Conservation (phyloP, 2,113 vertebrate genomes). For the Pseudonaja textilis region DNA sequence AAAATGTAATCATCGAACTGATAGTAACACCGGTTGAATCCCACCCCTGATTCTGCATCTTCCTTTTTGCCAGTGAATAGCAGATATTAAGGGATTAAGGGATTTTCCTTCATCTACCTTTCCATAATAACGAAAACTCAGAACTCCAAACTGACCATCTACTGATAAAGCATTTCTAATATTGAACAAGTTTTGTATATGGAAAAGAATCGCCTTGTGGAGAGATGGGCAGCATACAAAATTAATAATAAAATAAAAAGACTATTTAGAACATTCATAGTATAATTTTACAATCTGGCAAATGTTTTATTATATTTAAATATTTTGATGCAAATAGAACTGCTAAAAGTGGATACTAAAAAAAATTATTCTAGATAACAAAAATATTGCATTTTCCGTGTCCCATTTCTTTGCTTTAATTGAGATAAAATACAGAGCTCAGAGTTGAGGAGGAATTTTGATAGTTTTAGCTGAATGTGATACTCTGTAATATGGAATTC, state of each 20-base stretch:
- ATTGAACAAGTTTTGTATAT: neutral
- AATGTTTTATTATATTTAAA: neutral
- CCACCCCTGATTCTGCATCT: neutral
- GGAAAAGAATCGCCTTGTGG: neutral
- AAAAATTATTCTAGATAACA: neutral
- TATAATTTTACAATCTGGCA: neutral
- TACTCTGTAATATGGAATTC: neutral
- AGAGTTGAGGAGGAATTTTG: neutral
- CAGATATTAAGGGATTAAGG: neutral
- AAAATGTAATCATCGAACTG: too few species aligned
- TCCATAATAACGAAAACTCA: neutral
- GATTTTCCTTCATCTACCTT: neutral
- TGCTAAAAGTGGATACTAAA: neutral
- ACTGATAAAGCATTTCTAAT: neutral
- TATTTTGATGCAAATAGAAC: neutral
- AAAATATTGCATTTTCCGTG: neutral
- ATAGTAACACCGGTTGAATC: too few species aligned
- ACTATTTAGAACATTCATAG: neutral
- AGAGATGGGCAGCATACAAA: too few species aligned
- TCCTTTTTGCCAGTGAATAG: neutral
- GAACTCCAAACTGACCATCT: neutral
- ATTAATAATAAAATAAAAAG: too few species aligned
- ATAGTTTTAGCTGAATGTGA: neutral
- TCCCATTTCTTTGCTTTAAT: neutral
- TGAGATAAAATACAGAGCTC: neutral